Base-by-base conservation (phyloP, 2,888 invertebrate genomes). In the Seladonia tumulorum region DNA sequence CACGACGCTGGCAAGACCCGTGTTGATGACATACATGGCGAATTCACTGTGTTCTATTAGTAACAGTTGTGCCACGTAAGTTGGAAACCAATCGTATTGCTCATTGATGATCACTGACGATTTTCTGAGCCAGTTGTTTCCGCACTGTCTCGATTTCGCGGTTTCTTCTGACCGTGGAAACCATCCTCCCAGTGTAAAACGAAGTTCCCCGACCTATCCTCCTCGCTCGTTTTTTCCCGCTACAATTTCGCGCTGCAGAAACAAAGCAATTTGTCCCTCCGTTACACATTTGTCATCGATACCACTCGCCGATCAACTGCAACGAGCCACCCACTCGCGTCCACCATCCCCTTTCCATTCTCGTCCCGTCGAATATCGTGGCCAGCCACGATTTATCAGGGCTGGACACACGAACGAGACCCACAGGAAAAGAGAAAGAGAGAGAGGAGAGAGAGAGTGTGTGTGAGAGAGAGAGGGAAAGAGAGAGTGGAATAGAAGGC, bases 241-340 rank as follows among this genome's bases (percentile, higher is more conserved):
- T 25, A 42, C 47, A 74, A 63, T 70, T 57, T 60, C 81, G 53
- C 39, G 39, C 4, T 35, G 72, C 8, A 66, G 49, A 42, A 66
- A 49, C 81, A 75, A 63, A 75, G 45, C 39, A 57, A 82, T 82
- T 76, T 49, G 76, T 83, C 78, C 83, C 70, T 25, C 35, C 14
- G 71, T 79, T 79, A 84, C 53, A 45, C 79, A 66, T 84, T 85
- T 76, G 84, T 85, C 79, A 79, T 84, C 76, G 79, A 85, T 83
- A 75, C 63, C 29, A 47, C 25, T 75, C 76, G 45, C 72, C 83
- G 77, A 78, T 84, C 84, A 72, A 73, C 35, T 73, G 68, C 71
- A 76, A 76, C 70, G 74, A 72, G 66, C 66, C 70, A 42, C 68
- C 35, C 53, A 35, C 45, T 49, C 71, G 22, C 42, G 57, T 42